Evolutionary conservation across 2,113 vertebrate genomes (phyloP).

Genomic region (Aegithalos caudatus): DNA sequence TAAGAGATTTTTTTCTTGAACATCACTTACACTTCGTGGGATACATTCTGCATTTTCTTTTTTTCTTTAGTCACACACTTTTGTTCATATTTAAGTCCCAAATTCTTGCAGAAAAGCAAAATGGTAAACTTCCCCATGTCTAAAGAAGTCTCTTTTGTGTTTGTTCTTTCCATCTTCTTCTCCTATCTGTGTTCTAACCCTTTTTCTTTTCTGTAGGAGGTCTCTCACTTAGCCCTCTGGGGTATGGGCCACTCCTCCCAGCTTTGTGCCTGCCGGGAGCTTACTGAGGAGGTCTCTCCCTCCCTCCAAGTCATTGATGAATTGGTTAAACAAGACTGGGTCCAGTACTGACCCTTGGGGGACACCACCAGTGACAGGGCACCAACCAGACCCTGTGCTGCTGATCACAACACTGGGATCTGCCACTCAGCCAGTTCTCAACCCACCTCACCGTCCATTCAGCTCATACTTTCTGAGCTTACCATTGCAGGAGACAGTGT

Average conservation of each 20-base stretch:
- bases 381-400: neutral
- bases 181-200: neutral
- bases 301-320: neutral
- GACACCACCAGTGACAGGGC: neutral
- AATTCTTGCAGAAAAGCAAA: neutral
- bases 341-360: neutral
- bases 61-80: neutral
- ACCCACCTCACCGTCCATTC: fast-evolving
- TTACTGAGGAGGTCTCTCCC: neutral
- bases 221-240: neutral
- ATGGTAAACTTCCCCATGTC: neutral
- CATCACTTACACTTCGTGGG: neutral
- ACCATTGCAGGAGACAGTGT: neutral
- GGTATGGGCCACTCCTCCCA: neutral
- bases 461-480: neutral
- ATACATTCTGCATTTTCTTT: neutral
- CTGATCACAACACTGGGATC: neutral
- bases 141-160: neutral
- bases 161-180: neutral
- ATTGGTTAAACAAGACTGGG: neutral
- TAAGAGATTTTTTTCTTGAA: neutral
- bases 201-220: neutral
- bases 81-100: neutral
- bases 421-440: neutral
- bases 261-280: neutral